phyloP scores from a whole-genome alignment of 2,113 vertebrate species.

The Atractosteus spatula region DNA sequence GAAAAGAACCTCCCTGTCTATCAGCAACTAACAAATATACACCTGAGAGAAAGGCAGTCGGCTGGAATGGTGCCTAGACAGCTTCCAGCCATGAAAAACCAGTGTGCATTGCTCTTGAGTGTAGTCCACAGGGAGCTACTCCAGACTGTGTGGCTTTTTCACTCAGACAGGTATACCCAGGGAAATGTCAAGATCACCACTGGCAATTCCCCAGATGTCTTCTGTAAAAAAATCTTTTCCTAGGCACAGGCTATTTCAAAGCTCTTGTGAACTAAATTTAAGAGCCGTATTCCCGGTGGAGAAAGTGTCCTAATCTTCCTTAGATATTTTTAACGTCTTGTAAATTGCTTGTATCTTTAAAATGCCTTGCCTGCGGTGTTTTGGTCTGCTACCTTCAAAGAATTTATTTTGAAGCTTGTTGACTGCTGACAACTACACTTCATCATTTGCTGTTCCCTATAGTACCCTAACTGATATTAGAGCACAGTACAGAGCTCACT shows the following conservation, averaged over 20 bases:
- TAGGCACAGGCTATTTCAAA: conserved; percentile 20
- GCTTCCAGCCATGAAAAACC: neutral
- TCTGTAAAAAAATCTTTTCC: no score
- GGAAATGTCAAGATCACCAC: neutral
- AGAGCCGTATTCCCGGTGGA: conserved; percentile 8
- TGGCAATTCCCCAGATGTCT: neutral
- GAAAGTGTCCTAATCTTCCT: conserved; percentile 9
- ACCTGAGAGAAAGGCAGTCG: no score
- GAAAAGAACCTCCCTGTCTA: no score
- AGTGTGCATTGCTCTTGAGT: neutral
- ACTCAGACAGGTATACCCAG: conserved; percentile 3
- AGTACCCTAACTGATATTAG: no score
- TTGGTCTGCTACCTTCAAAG: no score
- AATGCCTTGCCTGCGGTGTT: no score
- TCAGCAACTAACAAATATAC: no score
- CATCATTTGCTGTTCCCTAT: no score
- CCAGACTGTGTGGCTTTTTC: neutral
- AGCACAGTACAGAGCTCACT: no score
- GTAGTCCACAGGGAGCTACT: neutral
- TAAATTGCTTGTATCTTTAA: conserved; percentile 3
- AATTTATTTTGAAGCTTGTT: no score
- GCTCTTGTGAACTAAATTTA: conserved; percentile 11
- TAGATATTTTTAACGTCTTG: conserved; percentile 12
- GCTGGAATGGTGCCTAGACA: no score
- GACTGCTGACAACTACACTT: no score